Conservation (phyloP, 2,888 invertebrate genomes). For the Erebia ligea region DNA sequence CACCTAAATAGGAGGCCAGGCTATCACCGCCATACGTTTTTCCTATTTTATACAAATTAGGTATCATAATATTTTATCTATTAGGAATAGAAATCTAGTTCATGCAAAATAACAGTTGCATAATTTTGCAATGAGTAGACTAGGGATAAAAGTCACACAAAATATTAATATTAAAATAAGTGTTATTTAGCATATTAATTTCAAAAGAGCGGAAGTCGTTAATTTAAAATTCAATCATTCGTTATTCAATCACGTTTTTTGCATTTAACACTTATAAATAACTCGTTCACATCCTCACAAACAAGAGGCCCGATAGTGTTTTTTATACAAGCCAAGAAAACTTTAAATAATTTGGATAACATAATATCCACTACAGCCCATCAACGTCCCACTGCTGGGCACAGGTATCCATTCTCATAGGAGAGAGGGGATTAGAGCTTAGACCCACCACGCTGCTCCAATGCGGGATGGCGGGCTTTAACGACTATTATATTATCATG, state of each 20-base stretch:
- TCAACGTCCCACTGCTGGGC: too few species aligned
- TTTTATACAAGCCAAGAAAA: neutral
- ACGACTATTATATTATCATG: too few species aligned
- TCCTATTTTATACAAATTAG: neutral
- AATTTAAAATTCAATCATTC: conserved; percentile 15
- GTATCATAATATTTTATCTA: conserved; percentile 6
- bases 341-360: neutral
- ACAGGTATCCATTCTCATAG: too few species aligned
- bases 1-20: too few species aligned
- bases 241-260: neutral
- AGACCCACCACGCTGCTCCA: too few species aligned
- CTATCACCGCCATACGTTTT: too few species aligned
- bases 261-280: neutral
- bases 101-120: neutral
- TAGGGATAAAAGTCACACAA: conserved; percentile 15
- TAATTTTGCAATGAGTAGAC: conserved; percentile 12
- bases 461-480: too few species aligned
- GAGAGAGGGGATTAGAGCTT: too few species aligned
- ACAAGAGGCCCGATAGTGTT: conserved; percentile 3
- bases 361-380: too few species aligned
- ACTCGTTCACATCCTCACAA: conserved; percentile 19
- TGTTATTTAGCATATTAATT: conserved; percentile 2
- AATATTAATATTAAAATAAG: neutral
- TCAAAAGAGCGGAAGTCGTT: conserved; percentile 12
- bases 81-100: conserved; percentile 1